Evolutionary conservation across 2,888 invertebrate species (phyloP).

Genomic region (Sesia bembeciformis): DNA sequence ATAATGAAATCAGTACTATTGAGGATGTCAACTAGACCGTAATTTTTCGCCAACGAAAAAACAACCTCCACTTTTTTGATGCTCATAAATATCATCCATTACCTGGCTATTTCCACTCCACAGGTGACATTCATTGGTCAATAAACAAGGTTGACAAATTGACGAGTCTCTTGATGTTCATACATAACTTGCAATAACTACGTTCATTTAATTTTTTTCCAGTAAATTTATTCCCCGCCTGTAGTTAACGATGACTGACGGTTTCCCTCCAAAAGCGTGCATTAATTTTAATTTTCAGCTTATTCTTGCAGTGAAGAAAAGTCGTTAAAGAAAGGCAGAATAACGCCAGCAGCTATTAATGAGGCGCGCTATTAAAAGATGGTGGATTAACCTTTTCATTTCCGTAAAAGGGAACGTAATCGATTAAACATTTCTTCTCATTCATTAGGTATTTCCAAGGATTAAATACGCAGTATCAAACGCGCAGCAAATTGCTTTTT

Average conservation of each 20-base stretch:
- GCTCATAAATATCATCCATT: background rate
- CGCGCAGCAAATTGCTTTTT: background rate
- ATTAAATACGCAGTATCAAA: background rate
- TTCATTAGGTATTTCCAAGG: background rate
- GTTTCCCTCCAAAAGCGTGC: constrained; percentile 12
- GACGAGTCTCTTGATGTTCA: background rate
- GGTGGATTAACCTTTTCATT: constrained; percentile 3
- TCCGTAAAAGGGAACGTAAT: background rate
- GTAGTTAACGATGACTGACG: constrained; percentile 15
- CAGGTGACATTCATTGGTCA: background rate
- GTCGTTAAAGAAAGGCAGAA: constrained; percentile 4
- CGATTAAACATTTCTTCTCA: background rate
- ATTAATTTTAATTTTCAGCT: constrained; percentile 1
- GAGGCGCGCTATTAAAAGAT: constrained; percentile 11
- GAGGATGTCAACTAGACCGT: too few relatives aligned
- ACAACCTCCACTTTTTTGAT: too few relatives aligned
- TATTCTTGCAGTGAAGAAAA: background rate
- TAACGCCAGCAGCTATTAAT: constrained; percentile 8
- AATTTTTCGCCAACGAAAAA: too few relatives aligned
- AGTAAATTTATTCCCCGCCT: background rate
- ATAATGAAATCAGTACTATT: too few relatives aligned
- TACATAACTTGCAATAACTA: background rate
- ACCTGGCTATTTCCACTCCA: background rate
- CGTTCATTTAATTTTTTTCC: background rate
- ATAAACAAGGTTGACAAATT: background rate